Evolutionary conservation across 1,140 invertebrate species (phyloP).

Genomic region (Ceratina calcarata): DNA sequence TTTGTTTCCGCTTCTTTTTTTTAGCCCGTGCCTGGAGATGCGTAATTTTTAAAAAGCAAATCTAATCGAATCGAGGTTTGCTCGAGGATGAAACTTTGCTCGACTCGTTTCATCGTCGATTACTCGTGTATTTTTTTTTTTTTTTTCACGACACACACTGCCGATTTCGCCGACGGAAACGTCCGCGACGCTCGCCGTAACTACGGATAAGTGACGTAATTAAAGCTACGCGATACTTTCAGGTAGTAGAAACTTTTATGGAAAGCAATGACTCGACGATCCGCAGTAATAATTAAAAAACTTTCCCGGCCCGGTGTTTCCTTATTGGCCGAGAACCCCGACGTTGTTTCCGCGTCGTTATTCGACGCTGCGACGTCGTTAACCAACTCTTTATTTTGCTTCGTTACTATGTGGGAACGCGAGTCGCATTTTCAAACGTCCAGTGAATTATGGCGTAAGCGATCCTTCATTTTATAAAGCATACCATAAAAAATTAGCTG

Average conservation of each 20-base stretch:
- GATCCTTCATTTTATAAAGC: no score
- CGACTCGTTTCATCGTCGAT: conserved; percentile 27
- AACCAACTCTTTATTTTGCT: not conserved
- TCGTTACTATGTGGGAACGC: no score
- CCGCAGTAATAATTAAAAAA: conserved; percentile 35
- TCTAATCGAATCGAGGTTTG: conserved; percentile 6
- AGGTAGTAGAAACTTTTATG: not conserved
- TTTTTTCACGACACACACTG: not conserved
- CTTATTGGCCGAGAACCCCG: not conserved
- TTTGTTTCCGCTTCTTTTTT: not conserved
- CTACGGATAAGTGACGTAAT: conserved; percentile 33
- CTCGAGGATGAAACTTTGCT: not conserved
- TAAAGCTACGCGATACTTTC: conserved; percentile 29
- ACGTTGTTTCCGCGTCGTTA: not conserved
- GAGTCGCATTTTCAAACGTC: no score
- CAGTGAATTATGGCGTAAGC: no score
- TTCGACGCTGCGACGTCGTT: not conserved
- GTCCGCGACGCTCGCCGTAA: not conserved
- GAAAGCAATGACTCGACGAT: conserved; percentile 3
- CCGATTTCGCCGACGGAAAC: not conserved
- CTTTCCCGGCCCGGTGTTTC: not conserved
- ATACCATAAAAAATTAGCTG: no score
- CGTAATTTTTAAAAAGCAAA: conserved; percentile 18
- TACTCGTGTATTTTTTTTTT: not conserved
- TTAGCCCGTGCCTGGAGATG: not conserved